A percentile compares a stretch with the other conserved stretches of the same genome.
Conservation (phyloP, 2,888 invertebrate species). For the Blastobasis lacticolella region DNA sequence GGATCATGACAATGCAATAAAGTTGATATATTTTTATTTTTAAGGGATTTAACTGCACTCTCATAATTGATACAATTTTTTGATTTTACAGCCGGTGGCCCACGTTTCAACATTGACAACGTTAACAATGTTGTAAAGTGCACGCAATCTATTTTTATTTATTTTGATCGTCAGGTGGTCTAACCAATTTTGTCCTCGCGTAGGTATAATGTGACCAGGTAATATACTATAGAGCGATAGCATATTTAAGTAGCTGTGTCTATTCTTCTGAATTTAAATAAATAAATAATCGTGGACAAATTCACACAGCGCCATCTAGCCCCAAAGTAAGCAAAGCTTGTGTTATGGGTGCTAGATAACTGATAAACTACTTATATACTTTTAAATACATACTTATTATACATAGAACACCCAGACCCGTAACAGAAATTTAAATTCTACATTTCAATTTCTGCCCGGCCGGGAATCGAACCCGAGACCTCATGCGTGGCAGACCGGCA, state of each 20-base stretch:
- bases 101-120: background rate
- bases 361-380: too few species aligned
- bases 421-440: too few species aligned
- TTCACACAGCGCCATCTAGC: too few species aligned
- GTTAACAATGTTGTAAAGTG: background rate
- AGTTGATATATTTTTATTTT: background rate
- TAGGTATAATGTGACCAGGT: conserved; percentile 7
- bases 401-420: too few species aligned
- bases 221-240: conserved; percentile 3
- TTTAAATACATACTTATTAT: too few species aligned
- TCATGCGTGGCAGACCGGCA: too few species aligned
- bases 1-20: conserved; percentile 4
- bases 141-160: background rate
- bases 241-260: conserved; percentile 7
- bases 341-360: too few species aligned
- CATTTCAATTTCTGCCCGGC: too few species aligned
- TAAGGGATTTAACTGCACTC: background rate
- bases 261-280: conserved; percentile 3
- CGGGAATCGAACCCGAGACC: too few species aligned
- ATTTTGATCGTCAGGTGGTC: conserved; percentile 6
- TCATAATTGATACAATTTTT: conserved; percentile 1
- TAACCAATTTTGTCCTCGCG: conserved; percentile 8
- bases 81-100: background rate
- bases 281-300: too few species aligned
- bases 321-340: too few species aligned